Evolutionary conservation across 2,113 vertebrate species (phyloP).

Genomic region (Ploceus nigricollis): DNA sequence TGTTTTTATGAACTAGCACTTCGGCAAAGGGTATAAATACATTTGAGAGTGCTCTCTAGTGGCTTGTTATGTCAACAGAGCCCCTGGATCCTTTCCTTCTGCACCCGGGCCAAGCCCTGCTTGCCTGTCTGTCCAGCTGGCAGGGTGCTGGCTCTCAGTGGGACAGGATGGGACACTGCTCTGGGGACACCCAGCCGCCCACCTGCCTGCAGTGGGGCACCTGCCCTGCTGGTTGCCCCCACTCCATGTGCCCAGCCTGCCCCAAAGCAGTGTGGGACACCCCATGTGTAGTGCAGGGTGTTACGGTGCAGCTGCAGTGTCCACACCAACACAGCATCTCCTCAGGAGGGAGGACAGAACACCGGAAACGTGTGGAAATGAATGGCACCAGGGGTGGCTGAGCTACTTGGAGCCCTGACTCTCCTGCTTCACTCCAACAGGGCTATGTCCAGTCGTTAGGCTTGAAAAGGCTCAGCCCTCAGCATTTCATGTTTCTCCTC

Average conservation of each 20-base stretch:
- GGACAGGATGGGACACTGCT: not conserved
- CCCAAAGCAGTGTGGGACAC: accelerated
- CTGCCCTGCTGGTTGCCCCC: not conserved
- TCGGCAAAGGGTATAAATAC: constrained; percentile 42
- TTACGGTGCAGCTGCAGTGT: accelerated
- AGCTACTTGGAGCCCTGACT: not conserved
- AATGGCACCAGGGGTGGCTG: not conserved
- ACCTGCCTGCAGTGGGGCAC: not conserved
- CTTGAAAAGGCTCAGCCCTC: not conserved
- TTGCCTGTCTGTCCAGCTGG: not conserved
- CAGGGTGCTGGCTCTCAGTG: not conserved
- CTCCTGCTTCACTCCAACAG: not conserved
- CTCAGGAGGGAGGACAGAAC: not conserved
- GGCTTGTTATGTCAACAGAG: constrained; percentile 57
- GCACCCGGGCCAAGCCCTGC: not conserved
- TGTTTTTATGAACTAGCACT: constrained; percentile 50
- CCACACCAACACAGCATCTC: accelerated
- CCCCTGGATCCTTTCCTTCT: constrained; percentile 39
- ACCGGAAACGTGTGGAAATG: accelerated
- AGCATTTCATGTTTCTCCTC: not conserved
- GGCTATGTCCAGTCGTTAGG: not conserved
- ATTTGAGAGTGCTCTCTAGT: constrained; percentile 65
- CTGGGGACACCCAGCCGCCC: not conserved
- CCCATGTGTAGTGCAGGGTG: accelerated
- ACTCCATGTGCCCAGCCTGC: accelerated